Base-by-base conservation (phyloP, 92 coral and sea anemone species). In the Metridium senile region DNA sequence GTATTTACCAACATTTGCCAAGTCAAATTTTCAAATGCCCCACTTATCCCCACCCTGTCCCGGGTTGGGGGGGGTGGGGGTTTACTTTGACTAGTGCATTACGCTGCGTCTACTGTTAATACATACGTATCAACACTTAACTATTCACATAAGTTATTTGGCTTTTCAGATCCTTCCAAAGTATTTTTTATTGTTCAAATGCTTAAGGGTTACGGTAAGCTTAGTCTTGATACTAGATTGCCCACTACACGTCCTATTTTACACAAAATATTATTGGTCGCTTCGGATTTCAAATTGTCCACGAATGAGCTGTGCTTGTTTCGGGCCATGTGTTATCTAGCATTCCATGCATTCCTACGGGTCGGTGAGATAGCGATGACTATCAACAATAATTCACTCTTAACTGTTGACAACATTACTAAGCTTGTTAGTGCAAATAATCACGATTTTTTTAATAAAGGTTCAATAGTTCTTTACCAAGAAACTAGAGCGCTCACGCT, bases 141-240 rank as follows among this genome's bases (percentile, higher is more conserved):
- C 23, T 84, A 84, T 66, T 71, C 75, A 0, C 89, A 84, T 54
- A 52, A 71, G 63, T 61, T 66, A 9, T 71, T 53, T 33, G 78
- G 79, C 39, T 57, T 58, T 62, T 25, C 23, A 3, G 84, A 80
- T 76, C 77, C 86, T 16, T 68, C 78, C 2, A 72, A 66, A 43
- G 67, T 54, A 30, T 80, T 85, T 85, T 85, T 46, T 26, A 80
- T 85, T 65, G 9, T 74, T 25, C 74, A 85, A 56, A 85, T 85
- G 81, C 70, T 85, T 11, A 80, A 85, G 68, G 89, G 85, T 51
- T 85, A 85, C 68, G 78, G 82, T 51, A 82, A 82, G 83, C 66
- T 52, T 32, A 31, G 83, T 58, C 8, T 58, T 58, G 63, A 58
- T n/a, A 58, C 10, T n/a, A 19, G 63, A 19, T 21, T 58, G 27